Conservation (phyloP, 2,888 invertebrate species). For the Ellobium chinense region DNA sequence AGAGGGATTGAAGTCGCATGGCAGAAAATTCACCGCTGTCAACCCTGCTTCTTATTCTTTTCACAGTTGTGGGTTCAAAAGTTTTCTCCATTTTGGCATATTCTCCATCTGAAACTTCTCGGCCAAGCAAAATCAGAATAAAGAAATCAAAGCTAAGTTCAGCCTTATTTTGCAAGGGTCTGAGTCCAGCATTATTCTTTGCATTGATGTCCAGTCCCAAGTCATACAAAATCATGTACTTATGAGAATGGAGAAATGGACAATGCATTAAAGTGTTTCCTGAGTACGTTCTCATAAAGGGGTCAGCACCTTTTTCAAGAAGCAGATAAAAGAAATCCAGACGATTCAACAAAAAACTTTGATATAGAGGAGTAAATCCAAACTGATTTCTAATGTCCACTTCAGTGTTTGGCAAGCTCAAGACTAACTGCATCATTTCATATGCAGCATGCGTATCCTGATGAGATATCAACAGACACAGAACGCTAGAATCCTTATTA, state of each 20-base stretch:
- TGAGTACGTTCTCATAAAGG: slow-evolving; percentile 28
- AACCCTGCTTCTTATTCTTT: slow-evolving; percentile 4
- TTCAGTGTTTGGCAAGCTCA: slow-evolving; percentile 29
- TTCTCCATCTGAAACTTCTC: slow-evolving; percentile 24
- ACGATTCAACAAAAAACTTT: slow-evolving; percentile 37
- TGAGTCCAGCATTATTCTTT: slow-evolving; percentile 20
- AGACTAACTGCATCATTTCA: slow-evolving; percentile 31
- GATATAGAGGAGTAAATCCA: slow-evolving; percentile 30
- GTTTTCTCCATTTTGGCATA: slow-evolving; percentile 39
- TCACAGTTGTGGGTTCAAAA: slow-evolving; percentile 9
- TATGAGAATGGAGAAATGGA: slow-evolving; percentile 38
- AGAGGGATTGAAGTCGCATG: slow-evolving; percentile 19
- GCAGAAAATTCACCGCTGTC: slow-evolving; percentile 21
- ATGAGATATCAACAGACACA: slow-evolving; percentile 35
- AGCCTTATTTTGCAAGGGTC: slow-evolving; percentile 37
- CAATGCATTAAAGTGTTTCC: slow-evolving; percentile 43
- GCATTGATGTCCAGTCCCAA: slow-evolving; percentile 41
- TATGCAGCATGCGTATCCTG: slow-evolving; percentile 4
- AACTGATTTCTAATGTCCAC: slow-evolving; percentile 31
- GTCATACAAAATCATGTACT: slow-evolving; percentile 36
- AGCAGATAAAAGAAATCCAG: slow-evolving; percentile 42
- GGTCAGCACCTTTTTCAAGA: slow-evolving; percentile 28
- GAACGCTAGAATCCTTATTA: slow-evolving; percentile 30
- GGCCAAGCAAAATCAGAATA: slow-evolving; percentile 35
- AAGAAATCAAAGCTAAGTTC: slow-evolving; percentile 40